Base-by-base conservation (phyloP, 2,797 vertebrate genomes). In the Neosilurus hyrtlii region DNA sequence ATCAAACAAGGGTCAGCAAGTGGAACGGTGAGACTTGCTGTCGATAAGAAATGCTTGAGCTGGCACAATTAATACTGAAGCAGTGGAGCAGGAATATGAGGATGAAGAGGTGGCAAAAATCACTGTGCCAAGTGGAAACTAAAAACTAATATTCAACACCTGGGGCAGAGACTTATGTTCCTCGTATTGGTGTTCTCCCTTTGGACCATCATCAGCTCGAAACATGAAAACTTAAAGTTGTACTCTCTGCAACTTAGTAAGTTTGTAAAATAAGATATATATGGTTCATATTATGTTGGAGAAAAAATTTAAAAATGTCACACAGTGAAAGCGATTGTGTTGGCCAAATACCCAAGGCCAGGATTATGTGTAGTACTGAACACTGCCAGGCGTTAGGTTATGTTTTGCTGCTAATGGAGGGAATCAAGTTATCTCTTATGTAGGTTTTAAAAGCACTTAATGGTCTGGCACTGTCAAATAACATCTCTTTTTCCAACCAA, bases 341-440 rank as follows among this genome's bases (percentile, higher is more conserved):
- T 6, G 7, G 22, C 83, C 74, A 81, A 78, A 78, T 85, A 82
- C 85, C 89, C 83, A 84, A 85, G 74, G 86, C 87, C 87, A 89
- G 84, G 87, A 89, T 82, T 78, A 71, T 81, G 82, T 86, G 86
- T 85, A 83, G 84, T 87, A 84, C 83, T 87, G 77, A 88, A 84
- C 90, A 91, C 90, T 91, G 91, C 90, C 92, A 92, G 89, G 90
- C 85, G 84, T 88, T 88, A 75, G 86, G 85, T 85, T 88, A 77
- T 87, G 85, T 85, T 89, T 88, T 85, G 84, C 88, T 89, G 82
- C 85, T 86, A 82, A 87, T 35, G 52, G 72, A 87, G 87, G 81
- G 79, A 88, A 76, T 75, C 67, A 67, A 35, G 82, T 87, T 83
- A 87, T 90, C 88, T 90, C 86, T 85, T 88, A 80, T 52, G 77